Evolutionary conservation across 2,888 invertebrate genomes (phyloP).

Genomic region (Aleiodes leptofemur): DNA sequence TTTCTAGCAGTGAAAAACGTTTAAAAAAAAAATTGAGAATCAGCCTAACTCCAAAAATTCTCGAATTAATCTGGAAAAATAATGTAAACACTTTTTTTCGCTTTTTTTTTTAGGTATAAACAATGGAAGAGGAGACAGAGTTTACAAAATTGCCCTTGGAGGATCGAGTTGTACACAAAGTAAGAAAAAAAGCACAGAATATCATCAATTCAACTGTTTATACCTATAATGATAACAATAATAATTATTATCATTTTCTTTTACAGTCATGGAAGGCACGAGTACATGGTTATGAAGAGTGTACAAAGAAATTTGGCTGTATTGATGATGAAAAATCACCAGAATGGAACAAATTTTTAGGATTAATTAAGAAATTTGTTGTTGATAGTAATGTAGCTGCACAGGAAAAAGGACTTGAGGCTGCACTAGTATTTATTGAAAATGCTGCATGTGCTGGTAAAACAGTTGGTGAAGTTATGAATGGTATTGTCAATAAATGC

Average conservation of each 20-base stretch:
- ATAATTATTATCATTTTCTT: slow-evolving; percentile 5
- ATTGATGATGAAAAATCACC: slow-evolving; percentile 95
- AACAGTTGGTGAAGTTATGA: slow-evolving; percentile 92
- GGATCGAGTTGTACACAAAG: slow-evolving; percentile 94
- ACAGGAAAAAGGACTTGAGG: slow-evolving; percentile 96
- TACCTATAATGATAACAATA: not conserved
- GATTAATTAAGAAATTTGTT: slow-evolving; percentile 95
- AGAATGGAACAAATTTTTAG: slow-evolving; percentile 94
- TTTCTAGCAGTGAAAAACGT: not conserved
- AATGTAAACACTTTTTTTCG: not conserved
- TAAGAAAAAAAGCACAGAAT: slow-evolving; percentile 60
- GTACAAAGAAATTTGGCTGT: slow-evolving; percentile 89
- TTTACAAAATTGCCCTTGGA: slow-evolving; percentile 92
- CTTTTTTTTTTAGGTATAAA: slow-evolving; percentile 58
- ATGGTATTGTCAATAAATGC: slow-evolving; percentile 93
- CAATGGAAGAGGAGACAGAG: slow-evolving; percentile 91
- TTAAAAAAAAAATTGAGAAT: not conserved
- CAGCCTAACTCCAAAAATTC: not conserved
- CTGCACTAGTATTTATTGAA: slow-evolving; percentile 92
- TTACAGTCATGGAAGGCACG: slow-evolving; percentile 93
- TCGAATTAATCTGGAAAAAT: not conserved
- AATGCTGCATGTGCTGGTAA: slow-evolving; percentile 92
- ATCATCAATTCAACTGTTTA: too few species aligned
- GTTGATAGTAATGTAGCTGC: slow-evolving; percentile 95
- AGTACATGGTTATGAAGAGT: slow-evolving; percentile 95